Evolutionary conservation across 2,113 vertebrate species (phyloP), one percentile per base, ranked within the genome.

Genomic region (Cygnus atratus): DNA sequence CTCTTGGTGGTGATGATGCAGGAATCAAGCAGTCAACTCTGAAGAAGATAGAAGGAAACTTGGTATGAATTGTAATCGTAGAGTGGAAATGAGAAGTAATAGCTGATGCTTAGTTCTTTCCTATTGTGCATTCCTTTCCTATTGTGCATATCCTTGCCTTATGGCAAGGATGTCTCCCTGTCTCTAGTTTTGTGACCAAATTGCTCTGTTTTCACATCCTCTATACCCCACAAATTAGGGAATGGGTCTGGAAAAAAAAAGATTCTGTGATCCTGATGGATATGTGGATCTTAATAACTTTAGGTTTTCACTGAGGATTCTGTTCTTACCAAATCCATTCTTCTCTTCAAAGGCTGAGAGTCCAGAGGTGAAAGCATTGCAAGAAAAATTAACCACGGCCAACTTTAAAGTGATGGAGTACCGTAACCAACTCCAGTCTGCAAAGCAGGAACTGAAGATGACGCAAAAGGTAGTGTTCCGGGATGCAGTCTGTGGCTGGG

Each of bases 361-460:
- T 86, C 96, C 98, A 13, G 96, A 98, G 84, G 80, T 99, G 71
- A 99, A 98, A 97, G 97, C 98, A 2, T 85, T 99, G 52, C 98
- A 99, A 67, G 99, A 99, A 33, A 99, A 98, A 89, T 72, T 99
- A 90, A 96, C 98, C 1, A 55, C 98, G 21, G 97, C 98, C 33
- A 98, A 98, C 84, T 93, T 98, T 4, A 99, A 98, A 97, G 98
- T 98, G 91, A 96, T 96, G 1, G 99, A 99, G 58, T 98, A 98
- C 84, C 98, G 99, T 21, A 99, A 99, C 97, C 99, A 99, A 96
- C 97, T 99, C 66, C 99, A 99, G 35, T 85, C 98, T 0, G 39
- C 97, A 37, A 99, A 97, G 77, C 99, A 99, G 94, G 99, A 99
- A 18, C 92, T 99, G 84, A 99, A 98, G 93, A 77, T 98, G 68